Evolutionary conservation across 1,140 invertebrate species (phyloP), one percentile per base, ranked within the genome.

Genomic region (Cheumatopsyche charites): DNA sequence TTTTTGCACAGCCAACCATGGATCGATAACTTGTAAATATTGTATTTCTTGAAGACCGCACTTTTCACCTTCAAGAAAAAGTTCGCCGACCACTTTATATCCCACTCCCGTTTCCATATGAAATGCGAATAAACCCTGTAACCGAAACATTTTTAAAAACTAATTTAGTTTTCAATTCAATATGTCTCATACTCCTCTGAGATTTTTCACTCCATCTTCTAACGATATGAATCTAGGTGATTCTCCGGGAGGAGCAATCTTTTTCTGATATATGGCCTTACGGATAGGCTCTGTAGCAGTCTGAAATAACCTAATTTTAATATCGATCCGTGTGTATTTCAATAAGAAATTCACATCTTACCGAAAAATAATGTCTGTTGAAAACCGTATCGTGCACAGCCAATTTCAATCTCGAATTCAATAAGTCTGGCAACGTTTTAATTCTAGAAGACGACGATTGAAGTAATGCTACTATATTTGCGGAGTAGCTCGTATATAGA

Each of bases 51-150:
- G 82, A 7, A 90, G 79, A 11, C 86, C 88, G 78, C 88, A 90
- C 79, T 90, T 90, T 76, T 90, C 88, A 29, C 86, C 84, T 78
- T 90, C 89, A 1, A 80, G 77, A 76, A 87, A 90, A 62, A 85
- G 88, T 78, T 87, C 84, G 58, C 86, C 82, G 26, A 90, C 84
- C 0, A 88, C 58, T 78, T 86, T 84, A 76, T 90, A 90, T 0
- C 86, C 85, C 1, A 82, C 77, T 1, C 86, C 86, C 7, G 80
- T 77, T 72, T 87, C 86, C 78, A 86, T 87, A 74, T 89, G 85
- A 74, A 90, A 89, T 9, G 88, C 89, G 74, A 89, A 90, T 7
- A 87, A 79, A 61, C 78, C 76, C 78, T 82, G 71, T 43, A 58
- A 58, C 19, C 47, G 21, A 3, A 42, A 63, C 13, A 15, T 42